These are phyloP conservation scores for Acanthisitta chloris DNA, from an alignment of 2,113 vertebrate genomes.

Conservation along the genomic window DNA sequence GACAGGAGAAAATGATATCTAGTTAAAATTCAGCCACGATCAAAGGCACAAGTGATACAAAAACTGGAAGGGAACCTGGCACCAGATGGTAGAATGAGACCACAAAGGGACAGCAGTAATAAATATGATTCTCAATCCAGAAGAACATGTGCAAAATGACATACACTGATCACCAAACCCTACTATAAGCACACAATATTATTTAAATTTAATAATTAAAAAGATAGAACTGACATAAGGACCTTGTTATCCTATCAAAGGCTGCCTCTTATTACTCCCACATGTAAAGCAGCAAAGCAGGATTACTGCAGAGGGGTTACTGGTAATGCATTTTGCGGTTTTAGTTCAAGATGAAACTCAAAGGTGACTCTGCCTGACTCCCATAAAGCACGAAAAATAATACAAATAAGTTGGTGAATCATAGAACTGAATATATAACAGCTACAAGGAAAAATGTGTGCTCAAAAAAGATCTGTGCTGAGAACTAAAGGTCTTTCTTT, in stretches of 20 bases:
- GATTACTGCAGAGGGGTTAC: not conserved
- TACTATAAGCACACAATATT: not conserved
- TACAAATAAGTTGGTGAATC: constrained; percentile 23
- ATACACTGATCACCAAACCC: not conserved
- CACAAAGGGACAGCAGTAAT: not conserved
- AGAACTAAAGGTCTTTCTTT: constrained; percentile 58
- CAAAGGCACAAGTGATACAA: constrained; percentile 9
- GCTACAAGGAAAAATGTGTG: constrained; percentile 10
- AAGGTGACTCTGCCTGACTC: not conserved
- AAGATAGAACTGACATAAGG: not conserved
- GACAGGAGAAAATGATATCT: not conserved
- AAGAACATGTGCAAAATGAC: not conserved
- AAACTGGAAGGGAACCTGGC: not conserved
- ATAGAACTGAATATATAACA: not conserved
- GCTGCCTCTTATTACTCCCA: constrained; percentile 1
- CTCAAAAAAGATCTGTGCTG: constrained; percentile 45
- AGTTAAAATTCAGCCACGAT: constrained; percentile 35
- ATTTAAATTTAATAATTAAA: not conserved
- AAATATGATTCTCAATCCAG: not conserved
- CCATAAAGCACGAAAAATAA: not conserved
- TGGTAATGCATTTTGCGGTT: not conserved
- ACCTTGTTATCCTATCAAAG: constrained; percentile 11
- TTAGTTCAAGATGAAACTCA: not conserved
- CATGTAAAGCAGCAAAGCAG: not conserved
- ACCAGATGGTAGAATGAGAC: not conserved